Evolutionary conservation across 1,140 invertebrate species (phyloP), one percentile per base, ranked within the genome.

Genomic region (Diprion similis): DNA sequence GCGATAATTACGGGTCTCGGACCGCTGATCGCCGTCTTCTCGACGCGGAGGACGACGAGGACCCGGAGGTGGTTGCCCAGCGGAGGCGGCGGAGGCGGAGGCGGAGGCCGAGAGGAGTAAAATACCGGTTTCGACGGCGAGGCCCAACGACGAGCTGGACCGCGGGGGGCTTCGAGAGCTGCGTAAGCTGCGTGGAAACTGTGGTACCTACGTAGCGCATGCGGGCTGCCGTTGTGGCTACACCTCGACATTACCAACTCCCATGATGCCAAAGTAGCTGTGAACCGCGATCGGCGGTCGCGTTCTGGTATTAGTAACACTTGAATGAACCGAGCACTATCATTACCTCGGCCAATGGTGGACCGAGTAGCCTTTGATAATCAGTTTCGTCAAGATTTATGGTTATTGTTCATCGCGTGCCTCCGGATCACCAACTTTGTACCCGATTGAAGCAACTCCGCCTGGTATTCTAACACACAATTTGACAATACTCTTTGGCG

Each of bases 1-100:
- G 73, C 51, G 64, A 73, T 79, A 79, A 79, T 75, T 78, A 75
- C 46, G 74, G 71, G 75, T 79, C 71, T 73, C 78, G 72, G 74
- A 79, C 74, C 45, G 46, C 48, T 68, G 24, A 59, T 59, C 51
- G 51, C 11, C 2, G 51, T 59, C 51, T 11, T 59, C 51, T 59
- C 51, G 51, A 59, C 51, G 51, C 51, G 11, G 51, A 59, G 51
- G 51, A 59, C 51, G 11, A 13, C 51, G 51, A 59, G n/a, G 51
- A 59, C 11, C n/a, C 51, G 51, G 51, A 13, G 51, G 51, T 59
- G 51, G 24, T 37, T 37, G 24, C 24, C 24, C 24, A 37, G 24
- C 24, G 24, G 51, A 59, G 51, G 51, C 51, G 51, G 51, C n/a
- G 51, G 51, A 59, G 51, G 51, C 51, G 51, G 51, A 59, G 51